Percentiles rank a stretch among this genome's conserved stretches.
phyloP scores from a whole-genome alignment of 1,140 invertebrate species.

The Phymastichus coffea region DNA sequence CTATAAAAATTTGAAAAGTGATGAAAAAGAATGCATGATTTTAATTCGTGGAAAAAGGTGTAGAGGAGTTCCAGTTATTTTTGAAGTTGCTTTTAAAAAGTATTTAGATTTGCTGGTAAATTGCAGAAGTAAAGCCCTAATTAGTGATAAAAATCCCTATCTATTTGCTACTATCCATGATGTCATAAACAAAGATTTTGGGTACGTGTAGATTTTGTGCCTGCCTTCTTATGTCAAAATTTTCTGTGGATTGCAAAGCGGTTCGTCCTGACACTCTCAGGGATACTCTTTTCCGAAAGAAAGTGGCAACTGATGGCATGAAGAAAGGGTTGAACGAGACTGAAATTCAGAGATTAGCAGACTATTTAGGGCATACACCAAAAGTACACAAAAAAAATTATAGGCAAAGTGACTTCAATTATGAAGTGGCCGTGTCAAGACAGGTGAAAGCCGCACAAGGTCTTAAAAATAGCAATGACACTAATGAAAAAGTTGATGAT shows the following conservation, averaged over 20 bases:
- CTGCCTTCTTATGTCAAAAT: neutral
- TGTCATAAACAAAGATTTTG: neutral
- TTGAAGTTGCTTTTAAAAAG: neutral
- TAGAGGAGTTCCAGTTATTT: neutral
- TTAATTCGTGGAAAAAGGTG: neutral
- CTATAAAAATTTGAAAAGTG: neutral
- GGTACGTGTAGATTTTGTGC: neutral
- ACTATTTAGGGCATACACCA: neutral
- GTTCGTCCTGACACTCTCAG: neutral
- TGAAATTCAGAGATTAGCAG: neutral
- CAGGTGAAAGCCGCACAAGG: neutral
- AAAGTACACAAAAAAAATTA: slow-evolving; percentile 1
- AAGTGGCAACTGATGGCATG: slow-evolving; percentile 1
- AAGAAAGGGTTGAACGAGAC: neutral
- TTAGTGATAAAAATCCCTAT: neutral
- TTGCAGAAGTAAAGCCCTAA: neutral
- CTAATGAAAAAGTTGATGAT: too few species aligned
- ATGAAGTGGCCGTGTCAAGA: neutral
- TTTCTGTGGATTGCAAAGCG: neutral
- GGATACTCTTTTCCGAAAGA: slow-evolving; percentile 10
- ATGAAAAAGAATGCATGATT: neutral
- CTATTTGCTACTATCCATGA: neutral
- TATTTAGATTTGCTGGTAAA: neutral
- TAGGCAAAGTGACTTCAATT: neutral
- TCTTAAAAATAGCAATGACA: neutral